Evolutionary conservation across 2,113 vertebrate genomes (phyloP).

Genomic region (Melanostigma gelatinosum): DNA sequence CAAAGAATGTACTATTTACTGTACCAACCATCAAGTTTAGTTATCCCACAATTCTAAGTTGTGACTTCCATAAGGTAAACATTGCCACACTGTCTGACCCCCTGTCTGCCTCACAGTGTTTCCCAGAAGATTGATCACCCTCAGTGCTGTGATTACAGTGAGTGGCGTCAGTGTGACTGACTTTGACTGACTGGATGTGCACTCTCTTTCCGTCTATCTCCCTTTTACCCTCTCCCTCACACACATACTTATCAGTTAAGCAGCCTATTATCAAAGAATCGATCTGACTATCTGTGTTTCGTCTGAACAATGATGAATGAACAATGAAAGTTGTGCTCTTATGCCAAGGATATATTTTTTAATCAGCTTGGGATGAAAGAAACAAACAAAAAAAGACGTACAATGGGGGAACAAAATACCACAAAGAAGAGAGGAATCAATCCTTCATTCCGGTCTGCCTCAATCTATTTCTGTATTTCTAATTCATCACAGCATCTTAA

Average conservation of each 20-base stretch:
- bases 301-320: background rate
- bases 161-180: slow-evolving; percentile 5
- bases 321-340: background rate
- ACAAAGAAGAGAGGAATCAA: slow-evolving; percentile 1
- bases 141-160: slow-evolving; percentile 10
- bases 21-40: background rate
- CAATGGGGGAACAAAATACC: background rate
- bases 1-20: background rate
- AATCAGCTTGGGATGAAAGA: background rate
- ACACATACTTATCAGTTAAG: background rate
- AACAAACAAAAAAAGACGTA: background rate
- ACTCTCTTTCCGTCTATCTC: background rate
- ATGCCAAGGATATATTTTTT: background rate
- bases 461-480: slow-evolving; percentile 4
- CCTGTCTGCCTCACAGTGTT: slow-evolving; percentile 23
- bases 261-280: background rate
- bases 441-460: background rate
- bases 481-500: background rate
- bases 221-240: background rate
- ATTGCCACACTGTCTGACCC: background rate
- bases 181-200: slow-evolving; percentile 9
- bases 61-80: background rate
- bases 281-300: background rate
- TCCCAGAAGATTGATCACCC: slow-evolving; percentile 16
- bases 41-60: background rate